phyloP scores from a whole-genome alignment of 2,113 vertebrate genomes.

The Hiodon tergisus region DNA sequence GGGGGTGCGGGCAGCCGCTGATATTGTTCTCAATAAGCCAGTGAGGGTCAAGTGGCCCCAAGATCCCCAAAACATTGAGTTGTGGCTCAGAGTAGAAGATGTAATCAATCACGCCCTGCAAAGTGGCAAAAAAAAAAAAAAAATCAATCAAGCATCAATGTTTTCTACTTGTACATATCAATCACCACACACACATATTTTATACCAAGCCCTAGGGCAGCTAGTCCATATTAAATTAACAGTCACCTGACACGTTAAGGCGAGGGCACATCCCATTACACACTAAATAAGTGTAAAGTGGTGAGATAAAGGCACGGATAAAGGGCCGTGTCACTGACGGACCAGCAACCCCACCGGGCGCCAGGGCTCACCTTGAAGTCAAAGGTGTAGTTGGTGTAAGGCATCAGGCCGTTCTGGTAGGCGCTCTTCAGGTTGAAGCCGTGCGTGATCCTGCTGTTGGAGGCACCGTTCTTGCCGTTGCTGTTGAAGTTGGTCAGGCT shows the following conservation, averaged over 20 bases:
- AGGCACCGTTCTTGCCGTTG: conserved; percentile 88
- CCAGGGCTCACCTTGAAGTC: conserved; percentile 82
- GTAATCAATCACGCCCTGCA: conserved; percentile 96
- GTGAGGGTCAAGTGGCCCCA: conserved; percentile 92
- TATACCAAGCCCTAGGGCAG: neutral
- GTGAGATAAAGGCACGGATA: too few relatives aligned
- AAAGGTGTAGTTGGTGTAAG: conserved; percentile 96
- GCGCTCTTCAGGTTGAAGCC: conserved; percentile 97
- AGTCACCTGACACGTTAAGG: too few relatives aligned
- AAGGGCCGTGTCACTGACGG: too few relatives aligned
- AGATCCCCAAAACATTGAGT: conserved; percentile 89
- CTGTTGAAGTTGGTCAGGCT: conserved; percentile 97
- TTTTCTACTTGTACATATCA: neutral
- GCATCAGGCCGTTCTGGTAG: conserved; percentile 95
- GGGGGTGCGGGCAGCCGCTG: conserved; percentile 92
- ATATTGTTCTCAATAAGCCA: conserved; percentile 97
- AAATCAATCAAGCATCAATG: neutral
- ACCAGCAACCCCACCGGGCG: neutral
- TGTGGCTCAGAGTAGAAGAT: conserved; percentile 98
- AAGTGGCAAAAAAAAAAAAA: conserved; percentile 24
- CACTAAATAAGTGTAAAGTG: neutral
- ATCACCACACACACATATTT: neutral
- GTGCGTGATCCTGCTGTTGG: conserved; percentile 90
- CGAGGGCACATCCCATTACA: neutral
- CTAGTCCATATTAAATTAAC: neutral